These are phyloP conservation scores for Serranus cabrilla DNA, from an alignment of 2,797 vertebrate genomes.

Conservation along the genomic window DNA sequence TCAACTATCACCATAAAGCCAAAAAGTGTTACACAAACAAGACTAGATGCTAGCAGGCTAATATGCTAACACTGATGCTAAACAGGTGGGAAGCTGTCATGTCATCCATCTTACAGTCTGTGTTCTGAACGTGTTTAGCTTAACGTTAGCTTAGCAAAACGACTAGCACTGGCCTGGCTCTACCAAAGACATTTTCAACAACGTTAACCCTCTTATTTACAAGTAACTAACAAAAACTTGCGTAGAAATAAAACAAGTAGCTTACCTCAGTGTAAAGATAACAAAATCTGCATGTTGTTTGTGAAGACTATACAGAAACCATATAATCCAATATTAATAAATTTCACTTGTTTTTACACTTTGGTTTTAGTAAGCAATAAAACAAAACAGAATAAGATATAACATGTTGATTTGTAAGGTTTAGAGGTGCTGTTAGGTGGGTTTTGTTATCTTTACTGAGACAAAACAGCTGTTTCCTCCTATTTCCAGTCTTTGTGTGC, in stretches of 20 bases:
- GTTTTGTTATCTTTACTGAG: constrained; percentile 2
- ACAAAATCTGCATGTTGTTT: background rate
- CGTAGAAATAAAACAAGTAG: no score
- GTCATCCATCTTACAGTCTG: no score
- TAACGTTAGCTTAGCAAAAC: background rate
- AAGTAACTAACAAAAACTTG: background rate
- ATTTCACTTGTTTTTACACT: no score
- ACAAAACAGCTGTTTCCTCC: background rate
- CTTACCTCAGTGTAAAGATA: background rate
- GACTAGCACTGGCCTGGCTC: background rate
- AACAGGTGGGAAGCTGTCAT: no score
- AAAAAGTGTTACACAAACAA: no score
- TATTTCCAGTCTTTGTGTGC: constrained; percentile 14
- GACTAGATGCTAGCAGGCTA: no score
- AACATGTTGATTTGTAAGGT: background rate
- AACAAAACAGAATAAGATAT: no score
- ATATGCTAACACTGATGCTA: no score
- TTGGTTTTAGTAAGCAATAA: no score
- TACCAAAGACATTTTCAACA: background rate
- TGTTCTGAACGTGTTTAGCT: background rate
- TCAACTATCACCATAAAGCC: no score
- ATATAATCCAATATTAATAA: no score
- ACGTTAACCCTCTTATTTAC: background rate
- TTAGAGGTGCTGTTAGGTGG: background rate
- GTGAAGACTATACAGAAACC: no score